Evolutionary conservation across 2,888 invertebrate genomes (phyloP).

Genomic region (Acleris laterana): DNA sequence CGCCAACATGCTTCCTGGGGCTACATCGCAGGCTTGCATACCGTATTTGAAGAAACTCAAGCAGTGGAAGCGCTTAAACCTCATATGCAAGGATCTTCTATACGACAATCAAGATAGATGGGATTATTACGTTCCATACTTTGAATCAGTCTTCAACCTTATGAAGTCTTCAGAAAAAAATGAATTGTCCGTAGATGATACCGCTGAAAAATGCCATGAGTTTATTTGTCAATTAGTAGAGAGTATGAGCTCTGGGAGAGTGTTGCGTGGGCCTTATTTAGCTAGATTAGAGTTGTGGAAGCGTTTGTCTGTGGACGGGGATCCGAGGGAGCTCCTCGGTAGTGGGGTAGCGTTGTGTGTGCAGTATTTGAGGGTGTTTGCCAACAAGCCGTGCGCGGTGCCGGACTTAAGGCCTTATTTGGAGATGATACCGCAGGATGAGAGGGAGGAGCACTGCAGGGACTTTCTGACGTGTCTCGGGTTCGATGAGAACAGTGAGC

Average conservation of each 20-base stretch:
- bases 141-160: conserved; percentile 88
- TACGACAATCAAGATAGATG: conserved; percentile 89
- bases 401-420: conserved; percentile 92
- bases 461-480: conserved; percentile 86
- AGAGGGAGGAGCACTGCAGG: conserved; percentile 84
- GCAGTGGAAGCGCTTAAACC: conserved; percentile 90
- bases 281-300: conserved; percentile 91
- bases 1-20: conserved; percentile 87
- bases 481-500: conserved; percentile 86
- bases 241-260: conserved; percentile 72
- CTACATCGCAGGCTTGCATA: conserved; percentile 88
- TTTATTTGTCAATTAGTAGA: conserved; percentile 81
- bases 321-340: conserved; percentile 83
- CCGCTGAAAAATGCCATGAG: conserved; percentile 75
- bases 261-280: conserved; percentile 91
- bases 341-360: conserved; percentile 88
- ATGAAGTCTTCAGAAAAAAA: conserved; percentile 65
- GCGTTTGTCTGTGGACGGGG: conserved; percentile 82
- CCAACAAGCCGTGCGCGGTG: conserved; percentile 94
- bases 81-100: conserved; percentile 89
- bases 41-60: conserved; percentile 89
- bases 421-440: conserved; percentile 86
- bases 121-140: conserved; percentile 89
- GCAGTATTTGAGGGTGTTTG: conserved; percentile 92
- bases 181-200: conserved; percentile 65